A percentile compares a stretch with the other conserved stretches of the same genome.
Evolutionary conservation across 2,797 vertebrate species (phyloP).

Genomic region (Enoplosus armatus): DNA sequence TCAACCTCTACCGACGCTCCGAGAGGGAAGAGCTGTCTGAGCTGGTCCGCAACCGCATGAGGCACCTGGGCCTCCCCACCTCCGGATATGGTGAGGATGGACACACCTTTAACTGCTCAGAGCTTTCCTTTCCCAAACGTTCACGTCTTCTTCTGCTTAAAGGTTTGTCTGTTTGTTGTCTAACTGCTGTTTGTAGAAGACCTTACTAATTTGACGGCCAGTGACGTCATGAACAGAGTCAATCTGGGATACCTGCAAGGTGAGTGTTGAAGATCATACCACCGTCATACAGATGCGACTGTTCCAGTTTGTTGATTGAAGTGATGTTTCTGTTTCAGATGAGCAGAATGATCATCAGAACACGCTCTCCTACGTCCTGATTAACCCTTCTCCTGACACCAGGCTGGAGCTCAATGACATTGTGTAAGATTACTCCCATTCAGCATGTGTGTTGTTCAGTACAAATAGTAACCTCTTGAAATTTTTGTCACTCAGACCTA

Average conservation of each 20-base stretch:
- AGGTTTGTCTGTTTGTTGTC: constrained; percentile 45
- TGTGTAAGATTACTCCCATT: constrained; percentile 84
- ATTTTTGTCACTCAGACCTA: not conserved
- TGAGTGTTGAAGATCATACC: constrained; percentile 71
- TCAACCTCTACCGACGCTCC: constrained; percentile 89
- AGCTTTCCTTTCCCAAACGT: not conserved
- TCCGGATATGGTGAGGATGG: constrained; percentile 91
- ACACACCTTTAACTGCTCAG: not conserved
- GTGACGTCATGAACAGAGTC: constrained; percentile 99
- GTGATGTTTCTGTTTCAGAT: constrained; percentile 81
- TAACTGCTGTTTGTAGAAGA: constrained; percentile 86
- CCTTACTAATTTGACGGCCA: constrained; percentile 96
- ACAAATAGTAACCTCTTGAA: not conserved
- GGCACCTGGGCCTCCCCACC: constrained; percentile 94
- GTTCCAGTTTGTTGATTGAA: constrained; percentile 8
- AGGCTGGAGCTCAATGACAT: constrained; percentile 94
- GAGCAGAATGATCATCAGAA: constrained; percentile 97
- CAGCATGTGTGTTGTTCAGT: not conserved
- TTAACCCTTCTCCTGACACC: constrained; percentile 94
- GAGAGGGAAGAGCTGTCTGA: constrained; percentile 95
- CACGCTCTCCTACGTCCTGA: constrained; percentile 95
- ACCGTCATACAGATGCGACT: not conserved
- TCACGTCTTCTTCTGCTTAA: constrained; percentile 56
- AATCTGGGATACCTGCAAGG: constrained; percentile 99
- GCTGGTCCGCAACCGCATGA: constrained; percentile 96